Base-by-base conservation (phyloP, 2,113 vertebrate species). In the Oncorhynchus masou region DNA sequence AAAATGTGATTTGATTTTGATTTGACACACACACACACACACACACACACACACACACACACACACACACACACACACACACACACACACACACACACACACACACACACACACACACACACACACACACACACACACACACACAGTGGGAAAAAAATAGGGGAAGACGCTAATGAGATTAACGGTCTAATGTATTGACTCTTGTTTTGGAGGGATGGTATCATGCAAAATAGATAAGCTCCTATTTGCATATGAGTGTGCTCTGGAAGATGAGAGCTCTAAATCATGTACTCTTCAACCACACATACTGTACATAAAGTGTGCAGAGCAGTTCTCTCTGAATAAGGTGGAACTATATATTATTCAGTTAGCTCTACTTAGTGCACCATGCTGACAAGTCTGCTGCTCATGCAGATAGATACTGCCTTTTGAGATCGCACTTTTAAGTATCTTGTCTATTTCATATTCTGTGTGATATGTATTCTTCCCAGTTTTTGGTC, bases 311-410 rank as follows among this genome's bases (percentile, higher is more conserved):
- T 27, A 2, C 24, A 66, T 20, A 19, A 66, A 13, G 22, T 13
- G 25, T 12, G 64, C 65, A 67, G 65, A 67, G 65, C 65, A 67
- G 27, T 25, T 15, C 65, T 29, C 68, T 49, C 20, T 13, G 68
- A 68, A 34, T 45, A 70, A 25, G 68, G 68, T 3, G 68, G 84
- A 80, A 77, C 7, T 75, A 80, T 90, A 27, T 86, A 90, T 87
- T 84, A 87, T 90, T 86, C 51, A 88, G 75, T 13, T 34, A 68
- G 76, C 19, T 83, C 80, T 84, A 83, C 84, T 87, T 85, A 84
- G 76, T 57, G 6, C 74, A 71, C 74, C 16, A 54, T 19, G 60
- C 75, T 80, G 57, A 76, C 83, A 60, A 62, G 65, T 27, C 64
- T 80, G 48, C 19, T 68, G 69, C 75, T 78, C 79, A 71, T n/a